Evolutionary conservation across 1,140 invertebrate species (phyloP).

Genomic region (Drosophila seguyi): DNA sequence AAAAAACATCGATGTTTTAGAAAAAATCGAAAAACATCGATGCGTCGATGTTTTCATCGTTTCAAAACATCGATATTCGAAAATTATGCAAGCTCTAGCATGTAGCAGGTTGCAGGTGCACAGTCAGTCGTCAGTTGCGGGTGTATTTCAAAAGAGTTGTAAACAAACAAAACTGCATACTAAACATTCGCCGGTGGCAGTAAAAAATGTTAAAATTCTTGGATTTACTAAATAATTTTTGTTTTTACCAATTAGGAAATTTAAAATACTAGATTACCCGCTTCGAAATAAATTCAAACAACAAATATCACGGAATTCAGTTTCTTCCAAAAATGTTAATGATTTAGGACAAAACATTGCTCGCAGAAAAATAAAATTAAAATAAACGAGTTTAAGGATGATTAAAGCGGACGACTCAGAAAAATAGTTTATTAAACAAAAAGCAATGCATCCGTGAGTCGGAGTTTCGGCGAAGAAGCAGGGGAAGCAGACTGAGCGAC

Average conservation of each 20-base stretch:
- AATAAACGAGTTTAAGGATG: background rate
- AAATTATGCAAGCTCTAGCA: too few relatives aligned
- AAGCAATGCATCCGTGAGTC: constrained; percentile 25
- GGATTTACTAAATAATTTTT: background rate
- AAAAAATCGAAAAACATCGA: too few relatives aligned
- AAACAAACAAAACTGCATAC: background rate
- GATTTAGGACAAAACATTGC: background rate
- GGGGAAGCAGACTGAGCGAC: constrained; percentile 38
- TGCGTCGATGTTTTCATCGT: too few relatives aligned
- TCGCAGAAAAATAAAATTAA: constrained; percentile 1
- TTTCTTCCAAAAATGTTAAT: constrained; percentile 13
- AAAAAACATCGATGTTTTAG: too few relatives aligned
- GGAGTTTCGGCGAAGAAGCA: constrained; percentile 32
- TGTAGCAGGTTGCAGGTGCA: too few relatives aligned
- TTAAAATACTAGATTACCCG: background rate
- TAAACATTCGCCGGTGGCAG: background rate
- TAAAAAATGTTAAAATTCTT: background rate
- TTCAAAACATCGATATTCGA: too few relatives aligned
- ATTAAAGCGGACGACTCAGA: constrained; percentile 13
- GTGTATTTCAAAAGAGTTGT: constrained; percentile 1
- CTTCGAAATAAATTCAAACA: constrained; percentile 12
- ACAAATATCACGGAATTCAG: constrained; percentile 24
- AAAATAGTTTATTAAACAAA: constrained; percentile 35
- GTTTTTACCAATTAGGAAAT: background rate
- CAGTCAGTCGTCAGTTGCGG: background rate